Base-by-base conservation (phyloP, 2,888 invertebrate species). In the Zele albiditarsus region DNA sequence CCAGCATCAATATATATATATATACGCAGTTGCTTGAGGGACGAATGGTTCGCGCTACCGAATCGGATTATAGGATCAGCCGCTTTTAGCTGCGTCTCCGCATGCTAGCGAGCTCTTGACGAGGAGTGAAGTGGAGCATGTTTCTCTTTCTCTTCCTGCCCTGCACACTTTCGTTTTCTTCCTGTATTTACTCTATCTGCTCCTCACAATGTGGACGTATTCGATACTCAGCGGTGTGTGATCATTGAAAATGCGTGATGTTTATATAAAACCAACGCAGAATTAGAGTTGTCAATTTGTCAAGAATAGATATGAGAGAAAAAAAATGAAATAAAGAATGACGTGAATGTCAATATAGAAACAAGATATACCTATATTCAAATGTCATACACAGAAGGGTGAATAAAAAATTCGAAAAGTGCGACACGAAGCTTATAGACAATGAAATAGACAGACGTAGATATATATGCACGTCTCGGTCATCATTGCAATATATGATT, bases 31-130 rank as follows among this genome's bases (percentile, higher is more conserved):
- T 27, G 49, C 5, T 58, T 16, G 31, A 76, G 67, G 74, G 74
- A 74, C 77, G 78, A 53, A 81, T 83, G 80, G 80, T 33, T 73
- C 76, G 84, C 77, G 81, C 77, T 82, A 77, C 78, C 81, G 85
- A 88, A 88, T 88, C 88, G 86, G 89, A 89, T 88, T 88, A 87
- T 83, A 79, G 84, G 84, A 86, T 87, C 86, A 86, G 79, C 67
- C 71, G 80, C 49, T 25, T 71, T 65, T 1, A 38, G 67, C 58
- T 68, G 67, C 73, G 58, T 71, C 74, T 68, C 70, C 49, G 63
- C 71, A 71, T 76, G 53, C 71, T 73, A 73, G 63, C 42, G 23
- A 57, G 53, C 57, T 68, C 77, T 77, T 72, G 31, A 78, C 20
- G 65, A 71, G 76, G 81, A 81, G 83, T 83, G 82, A 85, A 86